These are phyloP conservation scores for Acropora yongei DNA, from an alignment of 64 coral and sea anemone species.

Conservation along the genomic window DNA sequence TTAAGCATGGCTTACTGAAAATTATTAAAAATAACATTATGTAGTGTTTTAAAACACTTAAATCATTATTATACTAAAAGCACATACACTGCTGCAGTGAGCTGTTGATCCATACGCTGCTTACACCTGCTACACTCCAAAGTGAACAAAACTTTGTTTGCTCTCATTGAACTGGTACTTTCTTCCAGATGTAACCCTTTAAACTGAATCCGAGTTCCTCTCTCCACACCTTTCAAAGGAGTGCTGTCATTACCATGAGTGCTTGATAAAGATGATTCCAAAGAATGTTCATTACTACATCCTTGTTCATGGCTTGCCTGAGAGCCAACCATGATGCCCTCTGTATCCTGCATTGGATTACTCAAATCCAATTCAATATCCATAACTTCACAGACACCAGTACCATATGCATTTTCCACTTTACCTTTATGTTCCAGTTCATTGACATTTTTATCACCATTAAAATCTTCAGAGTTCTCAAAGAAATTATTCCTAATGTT, in stretches of 20 bases:
- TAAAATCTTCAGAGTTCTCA: background rate
- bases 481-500: background rate
- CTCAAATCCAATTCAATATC: background rate
- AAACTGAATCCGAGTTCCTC: slow-evolving; percentile 91
- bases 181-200: slow-evolving; percentile 80
- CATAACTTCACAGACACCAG: background rate
- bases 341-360: background rate
- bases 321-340: background rate
- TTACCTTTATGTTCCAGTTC: background rate
- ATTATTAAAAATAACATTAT: background rate
- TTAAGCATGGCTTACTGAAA: no score
- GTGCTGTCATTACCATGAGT: background rate
- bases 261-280: background rate
- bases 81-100: slow-evolving; percentile 46
- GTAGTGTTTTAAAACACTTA: background rate
- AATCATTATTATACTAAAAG: background rate
- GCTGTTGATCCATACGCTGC: slow-evolving; percentile 52
- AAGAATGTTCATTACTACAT: background rate
- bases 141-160: slow-evolving; percentile 69
- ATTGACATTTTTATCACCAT: background rate
- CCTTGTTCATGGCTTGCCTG: background rate
- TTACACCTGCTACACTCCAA: slow-evolving; percentile 87
- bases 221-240: background rate
- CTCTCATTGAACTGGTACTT: slow-evolving; percentile 74
- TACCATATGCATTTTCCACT: background rate